These are phyloP conservation scores for Isaurus tuberculatus DNA, from an alignment of 92 coral and sea anemone genomes.

Conservation along the genomic window DNA sequence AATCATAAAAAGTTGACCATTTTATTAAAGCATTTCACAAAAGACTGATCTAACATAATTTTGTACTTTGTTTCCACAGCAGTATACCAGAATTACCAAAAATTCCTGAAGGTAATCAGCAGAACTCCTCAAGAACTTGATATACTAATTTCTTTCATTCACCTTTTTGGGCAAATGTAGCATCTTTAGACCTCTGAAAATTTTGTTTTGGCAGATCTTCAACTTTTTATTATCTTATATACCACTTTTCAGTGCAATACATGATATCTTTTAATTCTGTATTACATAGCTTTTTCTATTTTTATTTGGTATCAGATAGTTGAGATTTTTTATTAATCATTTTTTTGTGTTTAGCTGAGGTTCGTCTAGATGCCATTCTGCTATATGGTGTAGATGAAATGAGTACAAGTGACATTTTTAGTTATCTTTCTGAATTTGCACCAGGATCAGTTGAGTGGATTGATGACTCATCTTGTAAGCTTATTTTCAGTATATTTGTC, in stretches of 20 bases:
- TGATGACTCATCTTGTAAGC: constrained; percentile 94
- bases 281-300: background rate
- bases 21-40: too few species aligned
- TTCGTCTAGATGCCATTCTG: constrained; percentile 82
- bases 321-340: background rate
- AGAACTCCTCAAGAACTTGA: background rate
- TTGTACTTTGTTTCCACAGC: constrained; percentile 1
- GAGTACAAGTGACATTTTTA: constrained; percentile 92
- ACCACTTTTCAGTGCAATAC: too few species aligned
- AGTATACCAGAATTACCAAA: constrained; percentile 55
- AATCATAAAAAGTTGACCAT: too few species aligned
- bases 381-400: constrained; percentile 86
- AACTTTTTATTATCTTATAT: too few species aligned
- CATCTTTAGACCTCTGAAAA: too few species aligned
- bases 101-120: constrained; percentile 57
- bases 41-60: background rate
- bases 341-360: constrained; percentile 64
- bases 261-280: too few species aligned
- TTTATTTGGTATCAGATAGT: background rate
- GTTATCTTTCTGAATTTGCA: constrained; percentile 79
- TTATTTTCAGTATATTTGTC: background rate
- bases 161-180: background rate
- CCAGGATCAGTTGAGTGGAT: constrained; percentile 99
- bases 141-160: background rate
- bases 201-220: too few species aligned